phyloP scores from a whole-genome alignment of 1,140 invertebrate genomes.

The Drosophila varians region DNA sequence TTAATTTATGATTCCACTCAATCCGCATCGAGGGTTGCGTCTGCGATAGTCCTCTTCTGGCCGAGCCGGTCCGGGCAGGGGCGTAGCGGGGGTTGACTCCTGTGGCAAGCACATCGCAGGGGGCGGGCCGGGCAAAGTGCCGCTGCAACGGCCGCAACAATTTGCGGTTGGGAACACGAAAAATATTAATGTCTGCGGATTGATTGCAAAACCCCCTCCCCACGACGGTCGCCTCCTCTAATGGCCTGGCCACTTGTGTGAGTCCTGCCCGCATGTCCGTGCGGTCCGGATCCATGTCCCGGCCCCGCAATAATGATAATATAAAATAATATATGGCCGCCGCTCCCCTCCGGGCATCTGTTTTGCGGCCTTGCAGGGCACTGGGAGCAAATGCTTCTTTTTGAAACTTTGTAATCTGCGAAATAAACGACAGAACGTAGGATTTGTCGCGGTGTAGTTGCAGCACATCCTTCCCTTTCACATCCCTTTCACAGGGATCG shows the following conservation, averaged over 20 bases:
- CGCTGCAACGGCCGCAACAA: slow-evolving; percentile 71
- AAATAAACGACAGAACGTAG: too few relatives aligned
- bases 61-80: slow-evolving; percentile 2
- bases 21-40: slow-evolving; percentile 77
- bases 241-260: slow-evolving; percentile 66
- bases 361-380: slow-evolving; percentile 38
- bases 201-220: slow-evolving; percentile 58
- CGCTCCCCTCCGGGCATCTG: slow-evolving; percentile 50
- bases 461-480: slow-evolving; percentile 28
- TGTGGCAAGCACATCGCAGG: slow-evolving; percentile 20
- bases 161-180: slow-evolving; percentile 81
- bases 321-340: slow-evolving; percentile 76
- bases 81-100: slow-evolving; percentile 18
- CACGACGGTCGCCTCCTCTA: neutral
- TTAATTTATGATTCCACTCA: slow-evolving; percentile 83
- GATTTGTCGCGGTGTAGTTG: slow-evolving; percentile 19
- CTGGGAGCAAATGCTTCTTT: neutral
- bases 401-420: too few relatives aligned
- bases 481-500: slow-evolving; percentile 54
- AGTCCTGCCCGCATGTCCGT: slow-evolving; percentile 38
- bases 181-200: slow-evolving; percentile 82
- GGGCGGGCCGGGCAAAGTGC: slow-evolving; percentile 18
- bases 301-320: slow-evolving; percentile 69
- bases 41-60: slow-evolving; percentile 34
- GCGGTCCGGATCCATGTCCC: slow-evolving; percentile 48